A percentile compares a stretch with the other conserved stretches of the same genome.
phyloP scores from a whole-genome alignment of 1,140 invertebrate genomes.

The Hirudo medicinalis region DNA sequence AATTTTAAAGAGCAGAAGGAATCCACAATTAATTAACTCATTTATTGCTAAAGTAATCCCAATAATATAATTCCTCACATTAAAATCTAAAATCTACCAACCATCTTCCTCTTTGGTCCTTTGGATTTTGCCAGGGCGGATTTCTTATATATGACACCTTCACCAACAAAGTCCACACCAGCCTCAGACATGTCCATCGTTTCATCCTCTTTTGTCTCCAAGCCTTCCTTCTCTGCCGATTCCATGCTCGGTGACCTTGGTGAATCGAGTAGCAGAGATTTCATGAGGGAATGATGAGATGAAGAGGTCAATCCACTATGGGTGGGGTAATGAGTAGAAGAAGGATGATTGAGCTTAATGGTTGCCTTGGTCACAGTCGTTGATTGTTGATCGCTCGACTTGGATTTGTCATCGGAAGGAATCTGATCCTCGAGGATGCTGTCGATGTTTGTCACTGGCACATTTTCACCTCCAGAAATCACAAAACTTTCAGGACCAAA shows the following conservation, averaged over 20 bases:
- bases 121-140: not conserved
- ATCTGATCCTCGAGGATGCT: not conserved
- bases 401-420: too few species aligned
- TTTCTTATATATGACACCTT: not conserved
- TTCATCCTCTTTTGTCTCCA: not conserved
- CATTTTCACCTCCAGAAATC: not conserved
- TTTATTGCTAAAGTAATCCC: too few species aligned
- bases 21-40: not conserved
- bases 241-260: not conserved
- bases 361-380: too few species aligned
- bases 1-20: too few species aligned
- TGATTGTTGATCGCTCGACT: not conserved
- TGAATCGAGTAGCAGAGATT: not conserved
- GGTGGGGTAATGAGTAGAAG: not conserved
- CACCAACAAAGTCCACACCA: not conserved
- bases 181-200: not conserved
- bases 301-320: not conserved
- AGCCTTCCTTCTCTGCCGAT: not conserved
- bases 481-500: too few species aligned
- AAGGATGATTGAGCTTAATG: not conserved
- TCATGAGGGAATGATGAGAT: not conserved
- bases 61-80: not conserved
- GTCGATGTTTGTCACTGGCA: slow-evolving; percentile 6
- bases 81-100: not conserved
- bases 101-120: not conserved